phyloP scores from a whole-genome alignment of 2,888 invertebrate genomes.

The Corythucha ciliata region DNA sequence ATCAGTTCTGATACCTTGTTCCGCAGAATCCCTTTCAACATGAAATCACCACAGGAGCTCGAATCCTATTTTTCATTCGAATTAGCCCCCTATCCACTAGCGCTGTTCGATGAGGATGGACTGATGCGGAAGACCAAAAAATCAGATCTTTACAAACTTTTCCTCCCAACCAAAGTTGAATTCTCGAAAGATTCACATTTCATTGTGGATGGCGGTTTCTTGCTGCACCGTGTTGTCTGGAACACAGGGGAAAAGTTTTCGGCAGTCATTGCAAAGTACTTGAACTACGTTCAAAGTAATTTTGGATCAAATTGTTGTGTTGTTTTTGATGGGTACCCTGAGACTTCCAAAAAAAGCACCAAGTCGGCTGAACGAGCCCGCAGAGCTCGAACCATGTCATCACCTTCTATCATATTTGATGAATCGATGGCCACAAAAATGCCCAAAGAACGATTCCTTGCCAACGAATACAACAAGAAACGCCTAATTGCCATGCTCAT shows the following conservation, averaged over 20 bases:
- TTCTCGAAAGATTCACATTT: not conserved
- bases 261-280: not conserved
- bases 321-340: slow-evolving; percentile 15
- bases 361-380: slow-evolving; percentile 2
- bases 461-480: slow-evolving; percentile 12
- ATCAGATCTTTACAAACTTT: not conserved
- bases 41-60: slow-evolving; percentile 34
- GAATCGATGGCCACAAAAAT: slow-evolving; percentile 4
- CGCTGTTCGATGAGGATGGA: slow-evolving; percentile 33
- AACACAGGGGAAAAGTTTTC: slow-evolving; percentile 5
- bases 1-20: slow-evolving; percentile 33
- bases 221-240: slow-evolving; percentile 16
- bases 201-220: slow-evolving; percentile 9
- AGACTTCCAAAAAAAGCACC: not conserved
- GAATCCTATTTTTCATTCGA: slow-evolving; percentile 30
- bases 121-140: not conserved
- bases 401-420: slow-evolving; percentile 9
- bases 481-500: slow-evolving; percentile 6
- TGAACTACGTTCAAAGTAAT: not conserved
- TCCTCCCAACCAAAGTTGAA: not conserved
- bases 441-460: slow-evolving; percentile 7
- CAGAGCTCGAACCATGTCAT: not conserved
- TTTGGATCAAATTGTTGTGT: not conserved
- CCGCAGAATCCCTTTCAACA: slow-evolving; percentile 34
- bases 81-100: slow-evolving; percentile 30